Evolutionary conservation across 1,140 invertebrate genomes (phyloP).

Genomic region (Drosophila asahinai): DNA sequence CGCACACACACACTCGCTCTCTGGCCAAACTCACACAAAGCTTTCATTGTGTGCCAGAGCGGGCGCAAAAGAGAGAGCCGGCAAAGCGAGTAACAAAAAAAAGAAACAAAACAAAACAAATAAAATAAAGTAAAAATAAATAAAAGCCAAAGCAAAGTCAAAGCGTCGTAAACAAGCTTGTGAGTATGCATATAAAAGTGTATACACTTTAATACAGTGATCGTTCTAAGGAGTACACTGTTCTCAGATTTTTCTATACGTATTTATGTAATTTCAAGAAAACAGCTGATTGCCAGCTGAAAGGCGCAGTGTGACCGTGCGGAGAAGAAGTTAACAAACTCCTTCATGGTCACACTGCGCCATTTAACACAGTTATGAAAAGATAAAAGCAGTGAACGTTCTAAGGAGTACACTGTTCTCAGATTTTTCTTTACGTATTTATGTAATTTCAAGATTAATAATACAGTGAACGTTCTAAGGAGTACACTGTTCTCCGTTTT

Average conservation of each 20-base stretch:
- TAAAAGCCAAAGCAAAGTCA: constrained; percentile 57
- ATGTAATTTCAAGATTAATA: background rate
- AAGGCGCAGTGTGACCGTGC: background rate
- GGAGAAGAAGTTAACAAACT: background rate
- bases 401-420: background rate
- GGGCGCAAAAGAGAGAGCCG: constrained; percentile 49
- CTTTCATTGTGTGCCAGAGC: constrained; percentile 30
- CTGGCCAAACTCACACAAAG: constrained; percentile 39
- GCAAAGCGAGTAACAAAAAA: constrained; percentile 35
- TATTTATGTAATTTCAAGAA: background rate
- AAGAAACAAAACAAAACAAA: constrained; percentile 27
- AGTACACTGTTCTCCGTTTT: background rate
- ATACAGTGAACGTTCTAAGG: too few relatives aligned
- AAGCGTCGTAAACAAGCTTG: constrained; percentile 69
- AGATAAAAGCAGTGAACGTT: too few relatives aligned
- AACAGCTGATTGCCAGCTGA: background rate
- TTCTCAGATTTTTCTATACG: too few relatives aligned
- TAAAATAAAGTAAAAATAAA: constrained; percentile 42
- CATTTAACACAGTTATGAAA: too few relatives aligned
- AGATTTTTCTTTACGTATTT: background rate
- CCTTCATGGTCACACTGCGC: too few relatives aligned
- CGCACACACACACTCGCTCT: constrained; percentile 9
- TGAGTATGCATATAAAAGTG: constrained; percentile 15
- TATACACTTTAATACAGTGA: constrained; percentile 7
- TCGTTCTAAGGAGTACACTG: constrained; percentile 1